Conservation (phyloP, 2,113 vertebrate species). For the Ceyx melanurus region DNA sequence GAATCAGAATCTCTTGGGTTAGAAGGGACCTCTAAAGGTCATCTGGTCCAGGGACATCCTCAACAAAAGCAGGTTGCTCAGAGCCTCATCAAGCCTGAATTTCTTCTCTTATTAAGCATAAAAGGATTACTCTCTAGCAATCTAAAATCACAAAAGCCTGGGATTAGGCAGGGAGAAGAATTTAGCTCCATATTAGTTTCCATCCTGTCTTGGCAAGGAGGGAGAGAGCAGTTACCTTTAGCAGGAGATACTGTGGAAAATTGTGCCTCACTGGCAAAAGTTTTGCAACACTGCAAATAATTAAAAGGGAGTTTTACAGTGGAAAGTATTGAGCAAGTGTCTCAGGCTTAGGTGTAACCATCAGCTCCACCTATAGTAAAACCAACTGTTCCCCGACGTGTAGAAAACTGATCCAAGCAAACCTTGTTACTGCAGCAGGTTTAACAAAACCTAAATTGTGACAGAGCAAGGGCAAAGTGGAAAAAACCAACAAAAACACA, state of each 20-base stretch:
- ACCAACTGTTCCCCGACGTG: not conserved
- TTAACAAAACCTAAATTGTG: not conserved
- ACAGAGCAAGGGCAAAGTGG: not conserved
- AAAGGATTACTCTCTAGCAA: not conserved
- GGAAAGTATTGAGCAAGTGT: conserved; percentile 20
- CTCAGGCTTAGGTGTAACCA: not conserved
- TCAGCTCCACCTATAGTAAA: conserved; percentile 5
- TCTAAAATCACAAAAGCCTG: not conserved
- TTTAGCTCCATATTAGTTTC: not conserved
- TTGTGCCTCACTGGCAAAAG: not conserved
- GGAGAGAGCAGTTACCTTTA: not conserved
- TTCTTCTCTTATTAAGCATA: not conserved
- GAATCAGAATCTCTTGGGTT: too few species aligned
- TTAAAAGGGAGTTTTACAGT: not conserved
- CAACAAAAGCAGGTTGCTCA: too few species aligned
- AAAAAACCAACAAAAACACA: not conserved
- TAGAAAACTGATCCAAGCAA: not conserved
- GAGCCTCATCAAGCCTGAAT: too few species aligned
- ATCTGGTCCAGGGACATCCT: too few species aligned
- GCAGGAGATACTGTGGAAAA: not conserved
- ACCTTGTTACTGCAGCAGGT: not conserved
- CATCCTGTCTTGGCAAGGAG: not conserved
- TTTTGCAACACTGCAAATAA: not conserved
- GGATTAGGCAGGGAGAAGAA: not conserved
- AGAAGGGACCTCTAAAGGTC: too few species aligned